Conservation (phyloP, 2,113 vertebrate species). For the Scalopus aquaticus region DNA sequence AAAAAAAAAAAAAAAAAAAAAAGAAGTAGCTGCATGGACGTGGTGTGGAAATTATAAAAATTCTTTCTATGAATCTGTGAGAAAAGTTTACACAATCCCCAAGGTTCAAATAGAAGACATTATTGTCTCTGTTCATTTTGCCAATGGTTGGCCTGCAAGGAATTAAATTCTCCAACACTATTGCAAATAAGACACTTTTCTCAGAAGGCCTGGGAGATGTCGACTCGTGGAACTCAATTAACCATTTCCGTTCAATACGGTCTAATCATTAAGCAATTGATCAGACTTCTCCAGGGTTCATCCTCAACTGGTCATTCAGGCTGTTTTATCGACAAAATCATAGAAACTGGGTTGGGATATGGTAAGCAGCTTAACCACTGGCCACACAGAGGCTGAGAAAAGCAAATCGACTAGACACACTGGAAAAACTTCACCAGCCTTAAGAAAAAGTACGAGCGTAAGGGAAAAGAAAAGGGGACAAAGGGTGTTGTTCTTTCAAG, state of each 20-base stretch:
- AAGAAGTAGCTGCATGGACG: no score
- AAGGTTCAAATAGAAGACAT: not conserved
- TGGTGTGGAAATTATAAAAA: not conserved
- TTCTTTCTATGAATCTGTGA: not conserved
- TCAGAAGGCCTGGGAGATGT: slow-evolving; percentile 13
- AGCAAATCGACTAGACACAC: not conserved
- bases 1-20: no score
- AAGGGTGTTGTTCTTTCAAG: not conserved
- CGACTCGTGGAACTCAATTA: not conserved
- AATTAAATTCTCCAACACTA: not conserved
- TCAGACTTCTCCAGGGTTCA: not conserved
- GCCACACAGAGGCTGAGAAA: not conserved
- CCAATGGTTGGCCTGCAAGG: not conserved
- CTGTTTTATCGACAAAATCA: not conserved
- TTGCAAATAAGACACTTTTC: not conserved
- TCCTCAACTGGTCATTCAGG: not conserved
- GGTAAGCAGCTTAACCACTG: not conserved
- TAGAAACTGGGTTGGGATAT: not conserved
- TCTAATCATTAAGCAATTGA: slow-evolving; percentile 54
- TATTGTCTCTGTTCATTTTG: not conserved
- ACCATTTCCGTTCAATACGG: slow-evolving; percentile 38
- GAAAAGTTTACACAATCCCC: not conserved
- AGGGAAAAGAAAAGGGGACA: not conserved
- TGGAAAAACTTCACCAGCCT: not conserved
- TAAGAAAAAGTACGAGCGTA: not conserved